phyloP scores from a whole-genome alignment of 2,797 vertebrate genomes.

The Emys orbicularis region DNA sequence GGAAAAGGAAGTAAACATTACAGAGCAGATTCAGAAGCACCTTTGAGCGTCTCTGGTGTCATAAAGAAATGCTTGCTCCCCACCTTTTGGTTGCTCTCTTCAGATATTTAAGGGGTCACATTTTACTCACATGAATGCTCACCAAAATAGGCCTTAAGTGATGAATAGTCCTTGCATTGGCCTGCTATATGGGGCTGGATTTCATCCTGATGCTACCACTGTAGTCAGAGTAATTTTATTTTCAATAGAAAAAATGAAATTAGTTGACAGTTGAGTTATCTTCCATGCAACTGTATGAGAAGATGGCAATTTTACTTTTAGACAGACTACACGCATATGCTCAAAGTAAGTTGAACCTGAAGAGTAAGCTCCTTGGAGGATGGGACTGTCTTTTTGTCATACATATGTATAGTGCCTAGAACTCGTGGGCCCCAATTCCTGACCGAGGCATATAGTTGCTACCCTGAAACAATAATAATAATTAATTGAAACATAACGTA shows the following conservation, averaged over 20 bases:
- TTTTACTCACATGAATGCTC: not conserved
- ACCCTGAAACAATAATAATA: not conserved
- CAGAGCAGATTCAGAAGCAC: not conserved
- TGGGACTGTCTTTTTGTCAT: not conserved
- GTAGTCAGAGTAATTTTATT: not conserved
- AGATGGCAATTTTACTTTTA: not conserved
- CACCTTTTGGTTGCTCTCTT: not conserved
- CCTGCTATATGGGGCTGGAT: not conserved
- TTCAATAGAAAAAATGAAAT: not conserved
- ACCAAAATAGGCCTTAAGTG: not conserved
- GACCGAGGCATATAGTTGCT: not conserved
- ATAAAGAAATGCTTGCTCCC: not conserved
- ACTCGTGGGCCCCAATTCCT: not conserved
- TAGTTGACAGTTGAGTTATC: not conserved
- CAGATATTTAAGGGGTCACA: rapidly evolving
- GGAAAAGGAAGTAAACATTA: not conserved
- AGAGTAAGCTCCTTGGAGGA: not conserved
- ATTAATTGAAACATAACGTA: not conserved
- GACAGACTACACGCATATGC: not conserved
- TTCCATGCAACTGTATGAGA: not conserved
- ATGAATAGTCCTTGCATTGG: not conserved
- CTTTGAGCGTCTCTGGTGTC: rapidly evolving
- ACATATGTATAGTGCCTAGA: rapidly evolving
- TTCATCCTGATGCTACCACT: not conserved
- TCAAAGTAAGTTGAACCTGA: not conserved